phyloP scores from a whole-genome alignment of 2,888 invertebrate species.

The Hypena proboscidalis region DNA sequence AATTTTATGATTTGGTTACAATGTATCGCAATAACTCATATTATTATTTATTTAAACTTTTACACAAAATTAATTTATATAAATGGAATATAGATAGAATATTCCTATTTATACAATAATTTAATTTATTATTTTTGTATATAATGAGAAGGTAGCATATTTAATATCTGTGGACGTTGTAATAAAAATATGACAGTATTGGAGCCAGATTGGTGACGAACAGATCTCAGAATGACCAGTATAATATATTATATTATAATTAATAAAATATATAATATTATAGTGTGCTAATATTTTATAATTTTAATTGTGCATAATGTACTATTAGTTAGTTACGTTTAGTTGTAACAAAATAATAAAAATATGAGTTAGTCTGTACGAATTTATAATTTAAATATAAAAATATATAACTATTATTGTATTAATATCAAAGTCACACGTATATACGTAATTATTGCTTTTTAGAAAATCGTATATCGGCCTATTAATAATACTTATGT shows the following conservation, averaged over 20 bases:
- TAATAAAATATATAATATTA: slow-evolving; percentile 49
- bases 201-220: slow-evolving; percentile 70
- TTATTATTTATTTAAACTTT: no score
- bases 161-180: slow-evolving; percentile 36
- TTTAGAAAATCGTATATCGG: slow-evolving; percentile 57
- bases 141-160: slow-evolving; percentile 49
- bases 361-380: slow-evolving; percentile 73
- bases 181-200: slow-evolving; percentile 61
- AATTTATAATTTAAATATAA: slow-evolving; percentile 74
- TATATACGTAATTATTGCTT: slow-evolving; percentile 77
- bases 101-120: neutral
- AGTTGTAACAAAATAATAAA: slow-evolving; percentile 52
- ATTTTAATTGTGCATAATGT: slow-evolving; percentile 66
- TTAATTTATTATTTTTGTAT: no score
- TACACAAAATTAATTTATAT: no score
- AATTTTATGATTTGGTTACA: no score
- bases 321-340: slow-evolving; percentile 55
- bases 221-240: slow-evolving; percentile 84
- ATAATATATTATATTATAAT: slow-evolving; percentile 60
- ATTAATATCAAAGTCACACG: slow-evolving; percentile 61
- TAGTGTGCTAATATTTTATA: slow-evolving; percentile 64
- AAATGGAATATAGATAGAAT: no score
- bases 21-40: no score
- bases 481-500: slow-evolving; percentile 52
- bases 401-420: slow-evolving; percentile 53